These are phyloP conservation scores for Anguilla japonica DNA, from an alignment of 2,113 vertebrate species.

Conservation along the genomic window DNA sequence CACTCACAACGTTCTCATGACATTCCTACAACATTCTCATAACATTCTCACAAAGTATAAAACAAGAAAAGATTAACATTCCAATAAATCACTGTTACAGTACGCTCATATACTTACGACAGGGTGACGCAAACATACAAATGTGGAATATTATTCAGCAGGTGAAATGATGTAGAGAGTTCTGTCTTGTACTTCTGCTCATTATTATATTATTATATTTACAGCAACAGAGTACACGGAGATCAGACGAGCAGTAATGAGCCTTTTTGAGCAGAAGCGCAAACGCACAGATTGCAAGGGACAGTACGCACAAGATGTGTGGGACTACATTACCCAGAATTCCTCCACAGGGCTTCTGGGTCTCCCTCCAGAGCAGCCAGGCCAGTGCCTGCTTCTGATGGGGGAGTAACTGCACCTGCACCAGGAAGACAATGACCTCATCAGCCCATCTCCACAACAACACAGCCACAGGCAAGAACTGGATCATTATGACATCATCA, in stretches of 20 bases:
- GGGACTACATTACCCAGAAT: constrained; percentile 81
- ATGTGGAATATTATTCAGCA: too few species aligned
- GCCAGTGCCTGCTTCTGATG: constrained; percentile 88
- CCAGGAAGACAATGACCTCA: background rate
- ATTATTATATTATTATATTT: too few species aligned
- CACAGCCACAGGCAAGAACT: background rate
- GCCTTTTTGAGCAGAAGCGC: background rate
- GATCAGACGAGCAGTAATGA: background rate
- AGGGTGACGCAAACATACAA: too few species aligned
- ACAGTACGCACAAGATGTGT: background rate
- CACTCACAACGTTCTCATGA: background rate
- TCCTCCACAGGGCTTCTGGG: constrained; percentile 86
- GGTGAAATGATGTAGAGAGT: background rate
- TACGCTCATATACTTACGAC: too few species aligned
- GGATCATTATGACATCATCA: too few species aligned
- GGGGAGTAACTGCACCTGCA: constrained; percentile 72
- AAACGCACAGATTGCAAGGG: background rate
- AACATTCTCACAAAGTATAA: background rate
- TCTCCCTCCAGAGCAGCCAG: constrained; percentile 93
- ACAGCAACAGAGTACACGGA: background rate
- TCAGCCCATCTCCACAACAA: background rate
- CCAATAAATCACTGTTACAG: too few species aligned
- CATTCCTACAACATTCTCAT: background rate
- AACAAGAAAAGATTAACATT: too few species aligned
- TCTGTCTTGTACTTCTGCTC: too few species aligned